phyloP scores from a whole-genome alignment of 2,888 invertebrate species.

The Megaustenia siamemsis region DNA sequence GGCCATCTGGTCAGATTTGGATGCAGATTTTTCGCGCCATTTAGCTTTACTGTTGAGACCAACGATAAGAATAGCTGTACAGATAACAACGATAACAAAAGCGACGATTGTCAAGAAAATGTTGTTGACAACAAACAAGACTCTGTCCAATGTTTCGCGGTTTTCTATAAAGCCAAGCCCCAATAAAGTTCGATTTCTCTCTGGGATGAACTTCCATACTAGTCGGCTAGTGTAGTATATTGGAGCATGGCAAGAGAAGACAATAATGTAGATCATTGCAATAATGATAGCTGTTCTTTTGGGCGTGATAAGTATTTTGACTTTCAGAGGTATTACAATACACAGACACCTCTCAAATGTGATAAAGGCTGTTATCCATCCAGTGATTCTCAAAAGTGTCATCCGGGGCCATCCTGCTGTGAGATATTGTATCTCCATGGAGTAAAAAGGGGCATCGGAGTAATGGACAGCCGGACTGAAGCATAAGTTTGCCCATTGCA shows the following conservation, averaged over 20 bases:
- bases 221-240: slow-evolving; percentile 33
- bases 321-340: slow-evolving; percentile 26
- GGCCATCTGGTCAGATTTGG: background rate
- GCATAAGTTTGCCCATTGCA: slow-evolving; percentile 26
- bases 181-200: background rate
- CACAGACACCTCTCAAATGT: slow-evolving; percentile 40
- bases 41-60: slow-evolving; percentile 31
- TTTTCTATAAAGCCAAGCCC: slow-evolving; percentile 27
- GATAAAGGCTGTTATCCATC: slow-evolving; percentile 40
- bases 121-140: slow-evolving; percentile 10
- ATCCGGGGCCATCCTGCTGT: slow-evolving; percentile 28
- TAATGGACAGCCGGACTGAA: slow-evolving; percentile 2
- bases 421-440: slow-evolving; percentile 25
- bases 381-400: slow-evolving; percentile 1
- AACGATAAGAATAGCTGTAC: slow-evolving; percentile 19
- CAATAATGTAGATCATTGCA: background rate
- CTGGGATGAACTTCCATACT: slow-evolving; percentile 26
- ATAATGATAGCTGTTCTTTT: background rate
- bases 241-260: background rate
- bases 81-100: slow-evolving; percentile 28
- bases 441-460: slow-evolving; percentile 11
- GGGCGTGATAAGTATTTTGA: slow-evolving; percentile 24
- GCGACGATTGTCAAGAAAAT: slow-evolving; percentile 1
- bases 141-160: background rate
- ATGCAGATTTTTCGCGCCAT: background rate